These are phyloP conservation scores for Pseudomyrmex cubaensis DNA, from an alignment of 1,140 invertebrate species.

Conservation along the genomic window DNA sequence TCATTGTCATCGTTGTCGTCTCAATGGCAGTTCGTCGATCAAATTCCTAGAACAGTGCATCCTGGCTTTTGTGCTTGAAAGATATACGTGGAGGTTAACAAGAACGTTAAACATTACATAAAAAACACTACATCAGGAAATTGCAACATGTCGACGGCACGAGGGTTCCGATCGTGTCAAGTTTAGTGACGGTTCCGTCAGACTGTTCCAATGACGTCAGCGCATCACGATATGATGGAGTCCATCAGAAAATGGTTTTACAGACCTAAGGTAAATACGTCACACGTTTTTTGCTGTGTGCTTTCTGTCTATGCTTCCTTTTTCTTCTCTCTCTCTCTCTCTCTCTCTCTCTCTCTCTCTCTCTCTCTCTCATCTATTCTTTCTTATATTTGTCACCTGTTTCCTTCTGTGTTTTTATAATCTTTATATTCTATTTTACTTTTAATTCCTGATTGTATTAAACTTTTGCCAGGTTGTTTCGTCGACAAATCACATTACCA, in stretches of 20 bases:
- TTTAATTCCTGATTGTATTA: neutral
- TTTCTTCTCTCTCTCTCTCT: neutral
- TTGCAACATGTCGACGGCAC: conserved; percentile 33
- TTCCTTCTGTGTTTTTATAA: too few relatives aligned
- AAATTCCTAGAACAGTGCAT: too few relatives aligned
- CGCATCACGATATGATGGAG: conserved; percentile 88
- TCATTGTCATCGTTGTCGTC: neutral
- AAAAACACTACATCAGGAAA: too few relatives aligned
- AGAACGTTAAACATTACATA: too few relatives aligned
- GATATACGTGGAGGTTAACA: too few relatives aligned
- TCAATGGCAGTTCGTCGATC: too few relatives aligned
- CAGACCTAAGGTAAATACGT: conserved; percentile 92
- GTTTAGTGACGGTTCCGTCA: conserved; percentile 66
- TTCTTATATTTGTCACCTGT: too few relatives aligned
- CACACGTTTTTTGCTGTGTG: neutral
- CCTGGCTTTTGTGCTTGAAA: too few relatives aligned
- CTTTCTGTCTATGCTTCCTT: neutral
- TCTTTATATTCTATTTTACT: neutral
- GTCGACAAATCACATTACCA: neutral
- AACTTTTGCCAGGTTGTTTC: too few relatives aligned
- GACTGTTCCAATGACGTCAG: conserved; percentile 64
- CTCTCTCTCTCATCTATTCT: neutral
- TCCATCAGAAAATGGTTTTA: conserved; percentile 96
- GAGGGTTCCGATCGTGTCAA: conserved; percentile 45
- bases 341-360: neutral